Percentiles rank a stretch among this genome's conserved stretches.
These are phyloP conservation scores for Chondrosia reniformis DNA, from an alignment of 37 sponge, comb jelly and placozoan genomes.

Conservation along the genomic window DNA sequence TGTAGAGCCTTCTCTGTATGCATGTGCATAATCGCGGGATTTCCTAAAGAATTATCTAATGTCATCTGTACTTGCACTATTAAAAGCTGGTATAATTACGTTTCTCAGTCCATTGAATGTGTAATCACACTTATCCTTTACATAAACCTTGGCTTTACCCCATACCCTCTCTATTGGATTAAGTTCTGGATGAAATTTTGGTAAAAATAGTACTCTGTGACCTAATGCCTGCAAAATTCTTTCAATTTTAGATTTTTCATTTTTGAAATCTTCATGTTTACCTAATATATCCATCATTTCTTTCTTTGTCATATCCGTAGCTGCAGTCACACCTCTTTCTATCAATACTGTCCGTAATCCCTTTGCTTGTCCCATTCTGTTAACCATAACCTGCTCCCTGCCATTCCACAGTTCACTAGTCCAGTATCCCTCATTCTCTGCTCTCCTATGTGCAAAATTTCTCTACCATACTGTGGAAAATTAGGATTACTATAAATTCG, in stretches of 20 bases:
- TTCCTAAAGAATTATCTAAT: conserved; percentile 35
- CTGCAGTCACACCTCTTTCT: not conserved
- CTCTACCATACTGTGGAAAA: not conserved
- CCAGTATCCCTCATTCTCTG: conserved; percentile 25
- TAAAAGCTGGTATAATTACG: conserved; percentile 1
- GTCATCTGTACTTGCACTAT: not conserved
- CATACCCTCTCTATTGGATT: conserved; percentile 34
- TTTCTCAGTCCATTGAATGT: conserved; percentile 4
- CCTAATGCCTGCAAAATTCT: not conserved
- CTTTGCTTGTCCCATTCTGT: not conserved
- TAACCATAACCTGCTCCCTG: not conserved
- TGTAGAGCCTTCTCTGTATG: conserved; percentile 26
- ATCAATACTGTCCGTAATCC: not conserved
- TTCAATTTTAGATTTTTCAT: conserved; percentile 4
- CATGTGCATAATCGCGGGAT: not conserved
- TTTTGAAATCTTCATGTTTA: not conserved
- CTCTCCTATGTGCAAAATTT: conserved; percentile 4
- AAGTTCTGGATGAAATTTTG: conserved; percentile 29
- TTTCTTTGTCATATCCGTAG: not conserved
- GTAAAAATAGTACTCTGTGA: not conserved
- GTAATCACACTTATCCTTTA: conserved; percentile 32
- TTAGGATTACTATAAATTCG: not conserved
- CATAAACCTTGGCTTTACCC: conserved; percentile 18
- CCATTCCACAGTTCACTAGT: conserved; percentile 12
- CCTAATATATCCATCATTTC: not conserved